Base-by-base conservation (phyloP, 2,113 vertebrate species). In the Morone saxatilis region DNA sequence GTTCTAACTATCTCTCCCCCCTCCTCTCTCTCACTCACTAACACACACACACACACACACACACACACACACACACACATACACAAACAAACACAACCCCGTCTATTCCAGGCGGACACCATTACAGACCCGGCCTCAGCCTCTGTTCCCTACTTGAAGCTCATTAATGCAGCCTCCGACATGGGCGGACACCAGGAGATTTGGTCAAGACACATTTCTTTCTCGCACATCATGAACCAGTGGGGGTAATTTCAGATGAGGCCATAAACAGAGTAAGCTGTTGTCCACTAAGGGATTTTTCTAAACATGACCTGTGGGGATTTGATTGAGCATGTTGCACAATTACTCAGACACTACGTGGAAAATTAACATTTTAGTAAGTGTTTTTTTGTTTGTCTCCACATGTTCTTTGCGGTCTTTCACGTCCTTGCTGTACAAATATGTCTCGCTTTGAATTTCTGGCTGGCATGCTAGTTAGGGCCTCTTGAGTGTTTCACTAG, bases 101-200 rank as follows among this genome's bases (percentile, higher is more conserved):
- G 60, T 86, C 83, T 93, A 95, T 95, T 95, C 94, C 95, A 92
- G 88, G 89, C 85, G 93, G 95, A 94, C 93, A 91, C 94, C 92
- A 95, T 95, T 95, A 95, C 80, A 86, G 89, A 74, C 84, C 63
- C 31, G 53, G 88, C 88, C 90, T 89, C 65, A 91, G 87, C 84
- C 90, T 92, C 74, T 90, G 87, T 90, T 93, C 86, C 83, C 91
- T 90, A 86, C 92, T 94, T 94, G 92, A 91, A 89, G 85, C 93
- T 94, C 94, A 95, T 96, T 95, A 96, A 95, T 96, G 94, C 93
- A 93, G 88, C 75, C 86, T 87, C 72, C 81, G 48, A 91, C 91
- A 90, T 89, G 89, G 90, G 86, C 83, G 90, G 93, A 94, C 94
- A 93, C 87, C 90, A 69, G 91, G 92, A 95, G 89, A 86, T 88